phyloP scores from a whole-genome alignment of 2,113 vertebrate genomes.

The Fregetta grallaria region DNA sequence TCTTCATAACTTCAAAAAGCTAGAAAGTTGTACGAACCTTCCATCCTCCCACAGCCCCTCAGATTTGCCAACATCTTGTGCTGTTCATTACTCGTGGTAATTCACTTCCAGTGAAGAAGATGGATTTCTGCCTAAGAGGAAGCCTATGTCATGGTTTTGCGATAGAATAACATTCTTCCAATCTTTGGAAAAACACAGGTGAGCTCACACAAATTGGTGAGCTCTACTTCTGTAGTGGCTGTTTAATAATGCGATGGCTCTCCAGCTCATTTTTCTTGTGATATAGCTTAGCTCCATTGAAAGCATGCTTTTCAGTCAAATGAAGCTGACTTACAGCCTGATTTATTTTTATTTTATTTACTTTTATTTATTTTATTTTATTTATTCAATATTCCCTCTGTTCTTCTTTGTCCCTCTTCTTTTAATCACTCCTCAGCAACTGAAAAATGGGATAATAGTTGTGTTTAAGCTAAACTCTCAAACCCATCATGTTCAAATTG shows the following conservation, averaged over 20 bases:
- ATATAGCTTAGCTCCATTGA: neutral
- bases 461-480: neutral
- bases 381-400: neutral
- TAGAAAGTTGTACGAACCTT: neutral
- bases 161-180: neutral
- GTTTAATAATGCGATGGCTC: neutral
- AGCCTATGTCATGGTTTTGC: neutral
- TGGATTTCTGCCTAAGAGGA: neutral
- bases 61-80: neutral
- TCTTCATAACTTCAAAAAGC: neutral
- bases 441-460: neutral
- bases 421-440: neutral
- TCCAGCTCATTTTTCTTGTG: neutral
- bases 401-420: neutral
- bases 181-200: neutral
- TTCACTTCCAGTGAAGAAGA: neutral
- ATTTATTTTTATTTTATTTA: neutral
- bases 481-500: neutral
- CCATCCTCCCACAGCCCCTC: fast-evolving
- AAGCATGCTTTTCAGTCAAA: neutral
- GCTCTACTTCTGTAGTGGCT: neutral
- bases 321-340: neutral
- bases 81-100: neutral
- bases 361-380: neutral
- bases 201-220: neutral